These are phyloP conservation scores for Oophaga sylvatica DNA, from an alignment of 2,797 vertebrate species.

Conservation along the genomic window DNA sequence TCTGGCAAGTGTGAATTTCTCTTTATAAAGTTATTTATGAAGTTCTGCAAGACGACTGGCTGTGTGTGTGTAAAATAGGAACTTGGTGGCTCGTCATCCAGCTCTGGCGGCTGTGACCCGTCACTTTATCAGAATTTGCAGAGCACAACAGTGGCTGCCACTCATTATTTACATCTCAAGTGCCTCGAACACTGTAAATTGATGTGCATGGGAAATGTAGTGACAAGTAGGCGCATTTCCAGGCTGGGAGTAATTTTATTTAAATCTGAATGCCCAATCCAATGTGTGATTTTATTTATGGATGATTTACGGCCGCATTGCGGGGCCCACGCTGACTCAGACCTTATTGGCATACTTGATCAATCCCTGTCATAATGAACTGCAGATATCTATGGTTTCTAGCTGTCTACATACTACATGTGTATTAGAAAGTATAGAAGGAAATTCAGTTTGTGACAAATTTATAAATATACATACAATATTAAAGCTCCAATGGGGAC, in stretches of 20 bases:
- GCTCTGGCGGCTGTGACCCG: not conserved
- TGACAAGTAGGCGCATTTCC: not conserved
- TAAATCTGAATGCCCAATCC: not conserved
- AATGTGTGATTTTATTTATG: not conserved
- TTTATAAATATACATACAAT: not conserved
- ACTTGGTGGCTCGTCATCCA: not conserved
- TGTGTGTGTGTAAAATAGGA: not conserved
- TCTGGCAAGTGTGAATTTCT: too few species aligned
- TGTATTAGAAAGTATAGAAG: not conserved
- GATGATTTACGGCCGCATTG: not conserved
- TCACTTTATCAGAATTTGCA: slow-evolving; percentile 16
- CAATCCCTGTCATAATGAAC: not conserved
- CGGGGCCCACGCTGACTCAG: not conserved
- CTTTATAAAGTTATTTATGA: not conserved
- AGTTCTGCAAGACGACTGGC: not conserved
- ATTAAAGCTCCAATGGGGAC: not conserved
- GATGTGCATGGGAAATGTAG: not conserved
- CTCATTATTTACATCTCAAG: slow-evolving; percentile 16
- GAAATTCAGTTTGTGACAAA: not conserved
- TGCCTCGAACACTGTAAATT: slow-evolving; percentile 15
- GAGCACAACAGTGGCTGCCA: slow-evolving; percentile 23
- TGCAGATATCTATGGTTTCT: not conserved
- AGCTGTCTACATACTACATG: not conserved
- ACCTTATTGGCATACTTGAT: not conserved
- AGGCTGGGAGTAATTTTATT: slow-evolving; percentile 2